Evolutionary conservation across 2,888 invertebrate genomes (phyloP), one percentile per base, ranked within the genome.

Genomic region (Caenorhabditis doughertyi): DNA sequence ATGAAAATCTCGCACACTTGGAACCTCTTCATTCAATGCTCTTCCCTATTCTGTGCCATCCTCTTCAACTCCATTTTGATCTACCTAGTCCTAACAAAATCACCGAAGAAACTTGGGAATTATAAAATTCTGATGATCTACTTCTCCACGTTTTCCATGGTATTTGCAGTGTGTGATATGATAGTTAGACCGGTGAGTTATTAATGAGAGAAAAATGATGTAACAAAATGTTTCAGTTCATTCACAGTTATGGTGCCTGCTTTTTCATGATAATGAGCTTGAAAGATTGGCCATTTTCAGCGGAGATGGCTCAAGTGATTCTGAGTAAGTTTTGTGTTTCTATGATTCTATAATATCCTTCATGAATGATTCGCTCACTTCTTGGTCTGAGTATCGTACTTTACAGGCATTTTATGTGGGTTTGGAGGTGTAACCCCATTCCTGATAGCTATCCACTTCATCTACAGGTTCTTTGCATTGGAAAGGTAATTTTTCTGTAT

Each of bases 341-440:
- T 13, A 16, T 25, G 16, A 44, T 16, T n/a, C n/a, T n/a, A n/a
- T n/a, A n/a, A n/a, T n/a, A n/a, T n/a, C n/a, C n/a, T n/a, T n/a
- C n/a, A n/a, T n/a, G n/a, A n/a, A n/a, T n/a, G n/a, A n/a, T n/a
- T n/a, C n/a, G n/a, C n/a, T n/a, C n/a, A n/a, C n/a, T n/a, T n/a
- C n/a, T n/a, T n/a, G n/a, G n/a, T n/a, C n/a, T n/a, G n/a, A n/a
- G n/a, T n/a, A n/a, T n/a, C n/a, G n/a, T n/a, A n/a, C n/a, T 23
- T 53, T 70, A n/a, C 42, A 74, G 74, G 74, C 16, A 25, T 58
- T 9, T 27, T 77, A 0, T 77, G 77, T 47, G 77, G 77, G 2
- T 70, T 53, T 53, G 60, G 60, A 16, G 67, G 68, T 16, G 67
- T 62, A 13, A 77, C 70, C 9, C 51, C 55, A 4, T 62, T 56